Conservation (phyloP, 2,113 vertebrate genomes). For the Protobothrops flavoviridis region DNA sequence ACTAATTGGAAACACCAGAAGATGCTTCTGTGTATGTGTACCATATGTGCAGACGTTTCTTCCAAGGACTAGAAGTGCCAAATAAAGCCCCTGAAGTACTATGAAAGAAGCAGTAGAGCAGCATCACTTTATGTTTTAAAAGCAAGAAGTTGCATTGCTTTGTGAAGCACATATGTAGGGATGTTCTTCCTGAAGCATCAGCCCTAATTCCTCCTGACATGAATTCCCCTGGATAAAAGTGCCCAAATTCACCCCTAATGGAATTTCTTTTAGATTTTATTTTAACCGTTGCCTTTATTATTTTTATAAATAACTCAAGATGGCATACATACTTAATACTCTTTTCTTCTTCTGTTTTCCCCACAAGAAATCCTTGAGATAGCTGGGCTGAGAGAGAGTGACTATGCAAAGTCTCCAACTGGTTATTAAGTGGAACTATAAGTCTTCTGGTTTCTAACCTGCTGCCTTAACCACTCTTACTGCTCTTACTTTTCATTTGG, state of each 20-base stretch:
- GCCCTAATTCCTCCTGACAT: background rate
- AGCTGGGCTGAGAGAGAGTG: background rate
- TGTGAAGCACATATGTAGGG: background rate
- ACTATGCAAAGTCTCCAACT: background rate
- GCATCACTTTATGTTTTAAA: background rate
- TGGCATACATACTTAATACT: background rate
- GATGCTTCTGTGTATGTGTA: background rate
- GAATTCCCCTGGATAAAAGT: background rate
- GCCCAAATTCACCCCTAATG: background rate
- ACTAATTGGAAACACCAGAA: background rate
- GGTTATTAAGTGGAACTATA: background rate
- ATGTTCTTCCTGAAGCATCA: background rate
- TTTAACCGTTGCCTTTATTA: background rate
- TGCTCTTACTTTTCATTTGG: background rate
- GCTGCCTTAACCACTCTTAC: background rate
- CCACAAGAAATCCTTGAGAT: background rate
- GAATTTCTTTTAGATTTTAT: background rate
- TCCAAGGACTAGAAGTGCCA: background rate
- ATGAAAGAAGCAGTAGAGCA: background rate
- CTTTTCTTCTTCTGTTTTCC: background rate
- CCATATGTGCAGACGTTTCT: background rate
- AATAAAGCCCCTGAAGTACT: background rate
- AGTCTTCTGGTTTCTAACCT: background rate
- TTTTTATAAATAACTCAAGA: background rate
- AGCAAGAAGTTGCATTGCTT: background rate